Percentiles rank a stretch among this genome's conserved stretches.
phyloP scores from a whole-genome alignment of 2,113 vertebrate species.

The Macquaria ambigua region DNA sequence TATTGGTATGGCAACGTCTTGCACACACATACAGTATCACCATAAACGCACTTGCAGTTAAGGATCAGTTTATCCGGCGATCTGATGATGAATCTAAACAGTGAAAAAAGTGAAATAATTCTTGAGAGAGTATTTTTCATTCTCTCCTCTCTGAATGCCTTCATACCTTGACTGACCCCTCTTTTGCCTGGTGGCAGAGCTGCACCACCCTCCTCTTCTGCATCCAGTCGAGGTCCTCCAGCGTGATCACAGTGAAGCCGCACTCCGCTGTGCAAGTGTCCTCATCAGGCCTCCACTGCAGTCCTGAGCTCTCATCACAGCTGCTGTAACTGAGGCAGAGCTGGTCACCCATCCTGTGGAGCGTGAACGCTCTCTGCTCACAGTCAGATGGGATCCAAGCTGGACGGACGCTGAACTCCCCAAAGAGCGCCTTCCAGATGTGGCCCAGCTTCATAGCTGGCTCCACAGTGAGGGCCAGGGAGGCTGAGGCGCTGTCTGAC shows the following conservation, averaged over 20 bases:
- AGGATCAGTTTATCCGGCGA: not conserved
- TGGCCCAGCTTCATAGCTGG: conserved; percentile 70
- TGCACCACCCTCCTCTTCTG: conserved; percentile 93
- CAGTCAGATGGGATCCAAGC: conserved; percentile 73
- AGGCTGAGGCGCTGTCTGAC: conserved; percentile 67
- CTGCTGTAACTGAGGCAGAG: conserved; percentile 85
- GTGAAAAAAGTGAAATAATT: not conserved
- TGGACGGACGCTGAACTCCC: conserved; percentile 87
- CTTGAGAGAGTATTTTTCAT: not conserved
- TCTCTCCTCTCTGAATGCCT: not conserved
- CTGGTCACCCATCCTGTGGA: conserved; percentile 83
- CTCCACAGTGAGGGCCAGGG: conserved; percentile 83
- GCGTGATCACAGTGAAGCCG: conserved; percentile 83
- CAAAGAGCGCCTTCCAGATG: conserved; percentile 90
- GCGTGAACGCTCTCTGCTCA: conserved; percentile 81
- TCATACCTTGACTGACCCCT: conserved; percentile 88
- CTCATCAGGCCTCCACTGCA: conserved; percentile 53
- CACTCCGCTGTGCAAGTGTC: conserved; percentile 80
- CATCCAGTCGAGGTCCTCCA: conserved; percentile 95
- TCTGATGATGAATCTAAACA: not conserved
- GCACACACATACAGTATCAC: not conserved
- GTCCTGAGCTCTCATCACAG: conserved; percentile 61
- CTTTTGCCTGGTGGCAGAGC: conserved; percentile 86
- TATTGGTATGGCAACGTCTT: not conserved
- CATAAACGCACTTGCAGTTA: not conserved